Evolutionary conservation across 2,797 vertebrate genomes (phyloP), one percentile per base, ranked within the genome.

Genomic region (Coregonus sp.): DNA sequence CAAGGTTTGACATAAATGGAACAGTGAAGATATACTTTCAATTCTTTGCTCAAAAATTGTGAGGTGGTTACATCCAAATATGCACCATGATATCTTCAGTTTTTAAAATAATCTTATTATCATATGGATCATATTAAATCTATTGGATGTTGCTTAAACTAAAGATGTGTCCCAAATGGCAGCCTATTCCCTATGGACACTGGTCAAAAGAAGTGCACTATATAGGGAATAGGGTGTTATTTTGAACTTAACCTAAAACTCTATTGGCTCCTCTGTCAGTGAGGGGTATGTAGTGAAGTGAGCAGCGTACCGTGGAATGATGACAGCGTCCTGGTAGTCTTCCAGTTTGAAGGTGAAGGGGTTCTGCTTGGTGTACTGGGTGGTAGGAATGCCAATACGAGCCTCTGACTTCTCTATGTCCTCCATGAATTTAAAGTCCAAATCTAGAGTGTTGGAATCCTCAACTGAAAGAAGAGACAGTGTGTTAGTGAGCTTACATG

Each of bases 381-480:
- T 98, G 90, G 94, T 98, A 80, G 98, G 98, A 95, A 99, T 99
- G 94, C 98, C 98, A 84, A 95, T 98, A 81, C 98, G 98, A 0
- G 97, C 98, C 94, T 99, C 98, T 20, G 98, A 99, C 88, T 95
- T 98, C 91, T 99, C 98, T 80, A 99, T 99, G 91, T 98, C 97
- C 94, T 99, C 98, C 97, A 99, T 99, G 91, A 99, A 99, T 84
- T 94, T 96, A 87, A 99, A 99, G 92, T 99, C 98, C 92, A 99
- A 96, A 84, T 99, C 98, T 87, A 99, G 95, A 86, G 95, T 96
- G 93, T 93, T 91, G 87, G 95, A 96, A 91, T 95, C 95, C 85
- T 96, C 96, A 91, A 97, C 97, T 99, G 84, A 78, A 81, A n/a
- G 73, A 73, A 78, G 3, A 74, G 63, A 29, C 20, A 33, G 50